Evolutionary conservation across 2,113 vertebrate genomes (phyloP).

Genomic region (Passer domesticus): DNA sequence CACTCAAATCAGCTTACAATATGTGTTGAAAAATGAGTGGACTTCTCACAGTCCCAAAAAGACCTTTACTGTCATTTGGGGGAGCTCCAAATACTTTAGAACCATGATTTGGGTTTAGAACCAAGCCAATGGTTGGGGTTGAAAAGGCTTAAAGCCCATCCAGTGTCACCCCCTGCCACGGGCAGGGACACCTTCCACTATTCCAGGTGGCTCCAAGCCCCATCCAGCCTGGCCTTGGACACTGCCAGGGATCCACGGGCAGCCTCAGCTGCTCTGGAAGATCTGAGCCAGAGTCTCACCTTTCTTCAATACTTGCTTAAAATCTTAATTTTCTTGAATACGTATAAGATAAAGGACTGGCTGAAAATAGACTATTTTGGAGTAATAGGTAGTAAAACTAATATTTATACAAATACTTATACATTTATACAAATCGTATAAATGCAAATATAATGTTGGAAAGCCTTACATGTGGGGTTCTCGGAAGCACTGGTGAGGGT

Average conservation of each 20-base stretch:
- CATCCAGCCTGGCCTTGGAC: fast-evolving
- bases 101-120: neutral
- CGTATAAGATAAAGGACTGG: neutral
- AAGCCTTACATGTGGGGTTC: neutral
- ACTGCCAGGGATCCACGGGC: neutral
- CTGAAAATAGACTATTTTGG: neutral
- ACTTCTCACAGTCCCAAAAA: neutral
- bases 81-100: neutral
- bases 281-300: neutral
- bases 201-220: neutral
- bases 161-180: neutral
- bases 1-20: neutral
- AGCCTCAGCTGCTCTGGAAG: neutral
- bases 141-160: neutral
- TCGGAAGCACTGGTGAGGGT: neutral
- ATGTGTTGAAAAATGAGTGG: neutral
- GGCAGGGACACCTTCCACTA: neutral
- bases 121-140: neutral
- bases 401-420: no score
- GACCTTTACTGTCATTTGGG: neutral
- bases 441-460: neutral
- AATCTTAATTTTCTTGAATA: neutral
- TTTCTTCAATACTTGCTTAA: neutral
- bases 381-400: neutral
- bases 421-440: neutral